Conservation (phyloP, 64 coral and sea anemone genomes). For the Hydrozoanthus tunicans region DNA sequence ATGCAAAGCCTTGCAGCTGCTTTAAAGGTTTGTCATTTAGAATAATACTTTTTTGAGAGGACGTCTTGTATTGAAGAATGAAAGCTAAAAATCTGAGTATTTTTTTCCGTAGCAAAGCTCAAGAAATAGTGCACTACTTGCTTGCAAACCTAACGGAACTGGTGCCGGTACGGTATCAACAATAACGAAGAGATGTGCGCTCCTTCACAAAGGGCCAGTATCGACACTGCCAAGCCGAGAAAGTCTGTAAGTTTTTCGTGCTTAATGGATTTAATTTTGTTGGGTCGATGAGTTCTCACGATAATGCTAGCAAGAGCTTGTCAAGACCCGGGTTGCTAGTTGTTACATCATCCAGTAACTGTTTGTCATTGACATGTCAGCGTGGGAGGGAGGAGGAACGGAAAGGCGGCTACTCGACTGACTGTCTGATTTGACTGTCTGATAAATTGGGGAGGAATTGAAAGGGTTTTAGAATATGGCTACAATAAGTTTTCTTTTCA, state of each 20-base stretch:
- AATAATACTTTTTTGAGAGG: background rate
- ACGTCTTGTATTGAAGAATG: conserved; percentile 3
- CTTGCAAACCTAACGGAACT: background rate
- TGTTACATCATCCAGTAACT: too few relatives aligned
- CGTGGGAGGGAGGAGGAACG: too few relatives aligned
- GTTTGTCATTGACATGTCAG: too few relatives aligned
- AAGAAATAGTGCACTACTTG: conserved; percentile 19
- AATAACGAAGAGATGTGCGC: background rate
- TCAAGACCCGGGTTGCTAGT: too few relatives aligned
- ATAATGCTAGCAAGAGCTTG: too few relatives aligned
- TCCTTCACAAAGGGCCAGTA: background rate
- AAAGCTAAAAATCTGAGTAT: too few relatives aligned
- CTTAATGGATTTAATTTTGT: background rate
- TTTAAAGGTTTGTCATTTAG: conserved; percentile 24
- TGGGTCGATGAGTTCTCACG: too few relatives aligned
- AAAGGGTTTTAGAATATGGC: too few relatives aligned
- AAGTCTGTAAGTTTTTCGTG: conserved; percentile 63
- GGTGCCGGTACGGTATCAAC: background rate
- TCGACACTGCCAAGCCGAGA: conserved; percentile 8
- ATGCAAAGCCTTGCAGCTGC: conserved; percentile 38
- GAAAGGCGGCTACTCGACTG: too few relatives aligned
- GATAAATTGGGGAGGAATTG: too few relatives aligned
- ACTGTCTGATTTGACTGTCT: too few relatives aligned
- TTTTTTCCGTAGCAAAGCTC: conserved; percentile 32
- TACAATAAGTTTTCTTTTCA: too few relatives aligned